A percentile compares a stretch with the other conserved stretches of the same genome.
Conservation (phyloP, 35 echinoderm and acorn worm genomes). For the Heliocidaris tuberculata region DNA sequence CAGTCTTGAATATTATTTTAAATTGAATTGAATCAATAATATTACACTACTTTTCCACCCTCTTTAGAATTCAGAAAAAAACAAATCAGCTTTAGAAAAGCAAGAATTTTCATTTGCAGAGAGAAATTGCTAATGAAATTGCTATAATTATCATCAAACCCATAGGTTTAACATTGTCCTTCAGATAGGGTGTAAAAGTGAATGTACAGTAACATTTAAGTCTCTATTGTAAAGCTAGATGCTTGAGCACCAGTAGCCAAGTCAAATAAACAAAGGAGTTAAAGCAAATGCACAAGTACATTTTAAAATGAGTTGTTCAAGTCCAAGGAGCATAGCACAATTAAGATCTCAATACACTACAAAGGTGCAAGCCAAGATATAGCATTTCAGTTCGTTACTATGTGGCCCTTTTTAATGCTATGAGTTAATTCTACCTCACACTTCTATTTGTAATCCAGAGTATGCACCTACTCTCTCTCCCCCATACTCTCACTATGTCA, state of each 20-base stretch:
- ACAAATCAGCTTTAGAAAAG: neutral
- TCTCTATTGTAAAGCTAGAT: too few species aligned
- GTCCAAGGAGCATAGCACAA: neutral
- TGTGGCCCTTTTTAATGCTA: neutral
- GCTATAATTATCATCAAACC: too few species aligned
- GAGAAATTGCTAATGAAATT: neutral
- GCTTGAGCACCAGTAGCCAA: neutral
- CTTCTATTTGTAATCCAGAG: neutral
- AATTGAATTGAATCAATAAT: neutral
- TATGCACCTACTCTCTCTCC: neutral
- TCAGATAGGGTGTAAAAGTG: neutral
- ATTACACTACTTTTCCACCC: neutral
- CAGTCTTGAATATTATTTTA: neutral
- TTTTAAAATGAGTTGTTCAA: neutral
- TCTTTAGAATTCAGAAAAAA: neutral
- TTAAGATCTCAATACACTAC: too few species aligned
- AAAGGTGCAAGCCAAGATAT: neutral
- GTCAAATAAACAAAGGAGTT: neutral
- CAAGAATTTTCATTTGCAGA: neutral
- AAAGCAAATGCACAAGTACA: neutral
- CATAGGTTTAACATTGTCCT: neutral
- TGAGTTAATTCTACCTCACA: neutral
- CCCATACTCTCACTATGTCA: neutral
- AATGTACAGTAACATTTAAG: neutral
- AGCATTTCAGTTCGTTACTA: neutral